Evolutionary conservation across 2,797 vertebrate genomes (phyloP).

Genomic region (Eulemur mongoz): DNA sequence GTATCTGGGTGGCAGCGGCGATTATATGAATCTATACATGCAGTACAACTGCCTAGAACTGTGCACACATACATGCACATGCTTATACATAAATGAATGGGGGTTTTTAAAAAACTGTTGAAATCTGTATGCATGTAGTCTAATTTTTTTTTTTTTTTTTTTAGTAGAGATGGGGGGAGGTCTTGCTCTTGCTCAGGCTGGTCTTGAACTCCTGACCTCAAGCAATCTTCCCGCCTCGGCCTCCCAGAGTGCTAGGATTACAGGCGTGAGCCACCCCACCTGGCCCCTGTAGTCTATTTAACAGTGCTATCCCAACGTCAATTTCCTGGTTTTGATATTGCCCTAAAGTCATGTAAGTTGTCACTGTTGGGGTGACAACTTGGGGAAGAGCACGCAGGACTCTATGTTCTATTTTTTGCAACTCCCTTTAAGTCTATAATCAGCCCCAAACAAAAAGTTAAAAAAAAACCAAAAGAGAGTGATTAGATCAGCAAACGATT

Average conservation of each 20-base stretch:
- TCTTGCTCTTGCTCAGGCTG: too few relatives aligned
- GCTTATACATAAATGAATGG: background rate
- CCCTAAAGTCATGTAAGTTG: rapidly evolving
- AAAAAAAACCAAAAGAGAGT: background rate
- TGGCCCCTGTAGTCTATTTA: background rate
- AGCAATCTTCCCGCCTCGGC: too few relatives aligned
- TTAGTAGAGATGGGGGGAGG: too few relatives aligned
- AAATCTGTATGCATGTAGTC: too few relatives aligned
- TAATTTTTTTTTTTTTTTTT: too few relatives aligned
- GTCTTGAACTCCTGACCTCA: too few relatives aligned
- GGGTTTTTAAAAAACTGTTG: too few relatives aligned
- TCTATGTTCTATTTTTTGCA: background rate
- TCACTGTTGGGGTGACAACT: background rate
- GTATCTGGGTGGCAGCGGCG: too few relatives aligned
- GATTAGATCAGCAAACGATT: background rate
- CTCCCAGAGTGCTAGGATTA: too few relatives aligned
- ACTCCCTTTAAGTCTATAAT: background rate
- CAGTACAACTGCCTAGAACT: background rate
- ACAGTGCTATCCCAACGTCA: rapidly evolving
- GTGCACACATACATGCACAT: rapidly evolving
- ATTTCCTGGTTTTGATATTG: too few relatives aligned
- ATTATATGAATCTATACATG: rapidly evolving
- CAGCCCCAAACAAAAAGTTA: background rate
- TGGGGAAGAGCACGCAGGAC: rapidly evolving
- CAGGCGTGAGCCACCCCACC: too few relatives aligned